Conservation (phyloP, 2,113 vertebrate genomes). For the Hiodon alosoides region DNA sequence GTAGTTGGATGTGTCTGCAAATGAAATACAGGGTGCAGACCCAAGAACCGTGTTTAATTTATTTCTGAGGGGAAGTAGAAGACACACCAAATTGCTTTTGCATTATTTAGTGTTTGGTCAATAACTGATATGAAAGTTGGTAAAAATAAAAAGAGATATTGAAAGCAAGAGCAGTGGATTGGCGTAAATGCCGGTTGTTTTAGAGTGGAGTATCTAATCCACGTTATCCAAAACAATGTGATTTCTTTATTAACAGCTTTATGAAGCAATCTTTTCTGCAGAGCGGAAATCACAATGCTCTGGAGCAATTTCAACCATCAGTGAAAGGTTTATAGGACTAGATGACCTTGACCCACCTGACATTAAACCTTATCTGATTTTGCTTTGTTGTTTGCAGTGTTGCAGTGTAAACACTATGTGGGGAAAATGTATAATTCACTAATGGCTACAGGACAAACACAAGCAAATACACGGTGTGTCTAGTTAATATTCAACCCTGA, state of each 20-base stretch:
- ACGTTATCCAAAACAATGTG: not conserved
- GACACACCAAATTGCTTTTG: slow-evolving; percentile 6
- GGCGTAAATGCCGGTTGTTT: too few relatives aligned
- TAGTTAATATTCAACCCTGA: too few relatives aligned
- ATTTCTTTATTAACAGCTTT: slow-evolving; percentile 18
- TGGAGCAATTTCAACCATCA: not conserved
- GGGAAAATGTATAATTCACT: too few relatives aligned
- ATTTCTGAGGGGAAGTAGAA: not conserved
- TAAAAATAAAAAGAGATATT: not conserved
- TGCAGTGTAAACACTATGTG: not conserved
- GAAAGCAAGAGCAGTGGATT: too few relatives aligned
- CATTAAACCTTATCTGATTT: not conserved
- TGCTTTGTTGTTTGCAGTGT: not conserved
- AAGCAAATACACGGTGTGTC: too few relatives aligned
- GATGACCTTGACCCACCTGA: slow-evolving; percentile 17
- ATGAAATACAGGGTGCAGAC: not conserved
- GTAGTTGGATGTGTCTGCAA: not conserved
- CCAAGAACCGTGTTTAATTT: not conserved
- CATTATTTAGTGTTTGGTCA: slow-evolving; percentile 23
- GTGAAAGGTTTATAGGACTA: not conserved
- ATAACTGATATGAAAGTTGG: slow-evolving; percentile 6
- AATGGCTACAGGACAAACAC: too few relatives aligned
- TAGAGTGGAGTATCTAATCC: not conserved
- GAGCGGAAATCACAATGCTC: slow-evolving; percentile 6
- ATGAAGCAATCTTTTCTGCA: slow-evolving; percentile 15